Evolutionary conservation across 1,140 invertebrate species (phyloP), one percentile per base, ranked within the genome.

Genomic region (Pogonomyrmex californicus): DNA sequence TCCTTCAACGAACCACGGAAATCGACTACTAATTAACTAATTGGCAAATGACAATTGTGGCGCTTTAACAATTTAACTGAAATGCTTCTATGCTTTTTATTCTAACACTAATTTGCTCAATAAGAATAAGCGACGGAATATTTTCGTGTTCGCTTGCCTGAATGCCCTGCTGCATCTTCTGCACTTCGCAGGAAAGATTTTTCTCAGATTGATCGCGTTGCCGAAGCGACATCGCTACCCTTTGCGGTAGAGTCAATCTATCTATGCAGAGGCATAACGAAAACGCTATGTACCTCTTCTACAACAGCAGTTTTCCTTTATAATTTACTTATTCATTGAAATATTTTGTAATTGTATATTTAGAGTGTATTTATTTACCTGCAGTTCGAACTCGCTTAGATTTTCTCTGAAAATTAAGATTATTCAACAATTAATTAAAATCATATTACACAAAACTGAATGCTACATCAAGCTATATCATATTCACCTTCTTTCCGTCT

Each of bases 161-260:
- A 83, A 95, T 93, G 68, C 94, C 91, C 38, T 92, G 91, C 14
- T 94, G 91, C 93, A 95, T 93, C 82, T 91, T 93, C 54, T 87
- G 75, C 23, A 95, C 88, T 88, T 95, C 94, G 30, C 58, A 54
- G 4, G 83, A 83, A 5, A 95, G 91, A 85, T 95, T 95, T 51
- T 87, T 91, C 86, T 95, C 95, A 2, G 94, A 91, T 33, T 95
- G 94, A 88, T 95, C 93, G 14, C 95, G 91, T 76, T 95, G 93
- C 33, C 94, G 93, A 66, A 92, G 81, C 5, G 94, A 93, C 10
- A 95, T 63, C 1, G 85, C 88, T 66, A 92, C 68, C 60, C 95
- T 88, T 58, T 88, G 92, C 14, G 91, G 90, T 12, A 95, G 82
- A 60, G 95, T 95, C 76, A 94, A 87, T 68, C 94, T 91, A 60